phyloP scores from a whole-genome alignment of 2,888 invertebrate species.

The Oegoconia quadripuncta region DNA sequence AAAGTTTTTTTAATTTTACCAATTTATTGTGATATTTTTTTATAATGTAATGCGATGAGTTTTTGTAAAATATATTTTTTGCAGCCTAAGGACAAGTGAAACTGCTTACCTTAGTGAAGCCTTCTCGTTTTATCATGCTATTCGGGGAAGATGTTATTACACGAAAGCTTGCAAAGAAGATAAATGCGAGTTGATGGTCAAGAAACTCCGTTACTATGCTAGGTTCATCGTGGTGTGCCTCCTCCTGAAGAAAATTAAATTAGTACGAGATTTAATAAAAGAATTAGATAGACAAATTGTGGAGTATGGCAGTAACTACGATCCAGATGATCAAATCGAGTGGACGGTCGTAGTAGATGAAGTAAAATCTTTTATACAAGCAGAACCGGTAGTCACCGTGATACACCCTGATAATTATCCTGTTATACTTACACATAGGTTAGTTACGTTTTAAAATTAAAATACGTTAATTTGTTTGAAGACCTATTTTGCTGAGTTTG shows the following conservation, averaged over 20 bases:
- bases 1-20: too few relatives aligned
- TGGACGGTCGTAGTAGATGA: conserved; percentile 97
- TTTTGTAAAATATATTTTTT: conserved; percentile 31
- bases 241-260: conserved; percentile 94
- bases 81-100: conserved; percentile 95
- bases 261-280: conserved; percentile 93
- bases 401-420: conserved; percentile 92
- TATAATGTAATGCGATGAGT: neutral
- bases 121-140: conserved; percentile 97
- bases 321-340: conserved; percentile 97
- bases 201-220: conserved; percentile 96
- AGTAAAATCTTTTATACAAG: conserved; percentile 95
- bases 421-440: conserved; percentile 93
- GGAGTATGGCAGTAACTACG: conserved; percentile 96
- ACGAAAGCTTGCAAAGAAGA: conserved; percentile 96
- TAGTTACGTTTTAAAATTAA: conserved; percentile 28
- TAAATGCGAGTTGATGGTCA: conserved; percentile 97
- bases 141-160: conserved; percentile 95
- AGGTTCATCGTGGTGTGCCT: conserved; percentile 97
- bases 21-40: too few relatives aligned
- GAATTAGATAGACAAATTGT: conserved; percentile 96
- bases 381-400: conserved; percentile 93
- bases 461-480: neutral
- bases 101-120: conserved; percentile 97
- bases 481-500: conserved; percentile 13